Evolutionary conservation across 2,113 vertebrate species (phyloP), one percentile per base, ranked within the genome.

Genomic region (Xiphophorus maculatus): DNA sequence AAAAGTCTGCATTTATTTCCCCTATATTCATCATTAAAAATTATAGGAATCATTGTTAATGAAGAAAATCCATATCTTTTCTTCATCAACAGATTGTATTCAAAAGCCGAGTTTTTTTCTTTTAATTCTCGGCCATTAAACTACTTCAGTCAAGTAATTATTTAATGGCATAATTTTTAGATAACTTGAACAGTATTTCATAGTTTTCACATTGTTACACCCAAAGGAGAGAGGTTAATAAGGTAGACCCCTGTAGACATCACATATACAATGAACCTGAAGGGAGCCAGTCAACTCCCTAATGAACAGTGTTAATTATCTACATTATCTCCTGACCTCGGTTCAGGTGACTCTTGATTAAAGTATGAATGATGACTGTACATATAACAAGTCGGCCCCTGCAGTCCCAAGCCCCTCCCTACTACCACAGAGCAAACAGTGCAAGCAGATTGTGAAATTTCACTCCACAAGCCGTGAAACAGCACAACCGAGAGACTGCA

Each of bases 241-340:
- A 87, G 87, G 67, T 30, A 51, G 61, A 84, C 32, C 76, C 77
- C 68, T 65, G 64, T 40, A 77, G 82, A 83, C 80, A 76, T 73
- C 76, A 76, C 77, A 71, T 48, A 73, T 67, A 69, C 71, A 83
- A 71, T 80, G 73, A 87, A 88, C 33, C 89, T 76, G 73, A 69
- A 69, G 77, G 70, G 79, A 79, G 72, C 74, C 69, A 83, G 68
- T 76, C 64, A 64, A 27, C 27, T 60, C 29, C 76, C 63, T 74
- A 77, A 87, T 85, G 76, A 83, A 89, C 80, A 67, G 75, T 68
- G 86, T 77, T 88, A 87, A 89, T 90, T 83, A 81, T 88, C 82
- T 35, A 54, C 74, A 85, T 88, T 77, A 85, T 80, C 82, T 69
- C 35, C 54, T 77, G 71, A 88, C 76, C 84, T 51, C 9, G 17